A percentile compares a stretch with the other conserved stretches of the same genome.
These are phyloP conservation scores for Acromyrmex heyeri DNA, from an alignment of 1,140 invertebrate species.

Conservation along the genomic window DNA sequence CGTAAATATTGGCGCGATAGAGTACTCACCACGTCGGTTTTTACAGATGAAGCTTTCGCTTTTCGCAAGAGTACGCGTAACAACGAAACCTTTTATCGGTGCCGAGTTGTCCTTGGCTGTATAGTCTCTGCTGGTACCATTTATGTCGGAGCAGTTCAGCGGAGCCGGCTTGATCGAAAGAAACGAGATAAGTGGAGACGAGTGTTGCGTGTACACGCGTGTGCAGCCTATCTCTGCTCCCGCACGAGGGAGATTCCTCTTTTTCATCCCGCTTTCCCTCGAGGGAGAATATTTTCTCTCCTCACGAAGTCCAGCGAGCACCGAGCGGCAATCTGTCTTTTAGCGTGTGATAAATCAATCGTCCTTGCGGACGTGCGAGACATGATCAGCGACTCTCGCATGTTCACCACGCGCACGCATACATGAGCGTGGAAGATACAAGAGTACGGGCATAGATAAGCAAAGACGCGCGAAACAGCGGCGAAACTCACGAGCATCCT, in stretches of 20 bases:
- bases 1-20: not conserved
- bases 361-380: conserved; percentile 80
- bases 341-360: conserved; percentile 85
- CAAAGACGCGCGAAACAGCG: conserved; percentile 17
- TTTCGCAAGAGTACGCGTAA: conserved; percentile 31
- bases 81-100: conserved; percentile 59
- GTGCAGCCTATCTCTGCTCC: conserved; percentile 68
- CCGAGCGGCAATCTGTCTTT: conserved; percentile 81
- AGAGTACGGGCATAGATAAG: conserved; percentile 31
- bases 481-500: conserved; percentile 27
- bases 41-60: conserved; percentile 17
- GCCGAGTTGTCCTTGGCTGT: not conserved
- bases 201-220: conserved; percentile 14
- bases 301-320: conserved; percentile 67
- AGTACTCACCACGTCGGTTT: conserved; percentile 14
- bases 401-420: conserved; percentile 55
- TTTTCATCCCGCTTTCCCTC: conserved; percentile 30
- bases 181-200: conserved; percentile 69
- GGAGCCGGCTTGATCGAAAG: conserved; percentile 64
- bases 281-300: conserved; percentile 45
- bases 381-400: conserved; percentile 78
- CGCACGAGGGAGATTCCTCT: conserved; percentile 59
- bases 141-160: conserved; percentile 62
- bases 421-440: conserved; percentile 19
- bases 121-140: conserved; percentile 64